Evolutionary conservation across 2,888 invertebrate species (phyloP), one percentile per base, ranked within the genome.

Genomic region (Orchesella flavescens): DNA sequence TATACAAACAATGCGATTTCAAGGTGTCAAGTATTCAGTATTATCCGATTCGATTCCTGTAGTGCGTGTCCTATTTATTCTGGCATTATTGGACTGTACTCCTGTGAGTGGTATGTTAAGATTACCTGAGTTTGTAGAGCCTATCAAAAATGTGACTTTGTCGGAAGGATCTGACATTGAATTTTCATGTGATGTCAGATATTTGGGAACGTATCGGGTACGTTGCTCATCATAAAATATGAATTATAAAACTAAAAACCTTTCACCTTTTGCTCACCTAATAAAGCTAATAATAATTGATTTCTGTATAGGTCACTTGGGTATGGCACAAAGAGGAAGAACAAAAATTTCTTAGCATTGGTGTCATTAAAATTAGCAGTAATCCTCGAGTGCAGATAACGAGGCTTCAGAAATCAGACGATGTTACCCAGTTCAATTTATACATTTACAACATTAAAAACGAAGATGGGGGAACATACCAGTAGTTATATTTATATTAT

Each of bases 241-340:
- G n/a, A n/a, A n/a, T n/a, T n/a, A n/a, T n/a, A n/a, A n/a, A n/a
- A 13, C 9, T n/a, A 23, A 24, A 12, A 10, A n/a, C n/a, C n/a
- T n/a, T n/a, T n/a, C n/a, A n/a, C n/a, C n/a, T n/a, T n/a, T n/a
- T n/a, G n/a, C n/a, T n/a, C n/a, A n/a, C n/a, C n/a, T n/a, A n/a
- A n/a, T n/a, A n/a, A n/a, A n/a, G n/a, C n/a, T n/a, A n/a, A n/a
- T n/a, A n/a, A n/a, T n/a, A n/a, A n/a, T n/a, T n/a, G n/a, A n/a
- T n/a, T n/a, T n/a, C n/a, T n/a, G n/a, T n/a, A n/a, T n/a, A 87
- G 87, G 80, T 87, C 9, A 85, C 87, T 68, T 87, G 87, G 87
- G 59, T 85, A 4, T 86, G 80, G 73, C 74, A 75, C 44, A 84
- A 85, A 55, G 84, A 75, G 12, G 69, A 66, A 15, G 79, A 83